Evolutionary conservation across 2,113 vertebrate species (phyloP), one percentile per base, ranked within the genome.

Genomic region (Urocynchramus pylzowi): DNA sequence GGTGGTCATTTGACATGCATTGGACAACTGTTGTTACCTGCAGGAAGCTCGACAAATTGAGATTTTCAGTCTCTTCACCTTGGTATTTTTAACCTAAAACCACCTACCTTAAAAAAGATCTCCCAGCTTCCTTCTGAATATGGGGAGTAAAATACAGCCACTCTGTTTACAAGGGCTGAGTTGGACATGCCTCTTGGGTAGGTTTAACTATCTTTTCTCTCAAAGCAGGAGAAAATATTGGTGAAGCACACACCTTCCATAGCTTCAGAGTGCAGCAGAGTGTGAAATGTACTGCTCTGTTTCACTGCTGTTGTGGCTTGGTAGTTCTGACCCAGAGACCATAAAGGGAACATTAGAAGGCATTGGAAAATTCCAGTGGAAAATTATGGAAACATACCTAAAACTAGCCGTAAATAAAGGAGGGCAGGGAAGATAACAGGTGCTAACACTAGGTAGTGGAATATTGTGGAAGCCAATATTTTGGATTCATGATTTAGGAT

Each of bases 331-430:
- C 39, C 35, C 49, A 39, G 30, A 57, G 52, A 64, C 64, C 31
- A 18, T 21, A 63, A 76, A 56, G 13, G 20, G 16, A 42, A 15
- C 39, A 27, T 42, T 33, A 39, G 44, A 65, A 76, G 19, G 14
- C 73, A 27, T 27, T 0, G 0, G 31, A 79, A 85, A 50, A 63
- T 35, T 0, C 21, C 9, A 9, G 49, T 45, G 42, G 30, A 54
- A 85, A 86, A 86, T 7, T 44, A 45, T 6, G 26, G 18, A 49
- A 77, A 63, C 0, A 1, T 35, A 64, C 21, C n/a, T 37, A 67
- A 37, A 65, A 45, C 28, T 24, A 60, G 8, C 49, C 2, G 0
- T 37, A 57, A 91, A 47, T 37, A 57, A 91, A 47, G 27, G 50
- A 69, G 64, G 61, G 28, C 68, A 86, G 52, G 65, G 73, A 89